phyloP scores from a whole-genome alignment of 2,113 vertebrate species.

The Baryphthengus martii region DNA sequence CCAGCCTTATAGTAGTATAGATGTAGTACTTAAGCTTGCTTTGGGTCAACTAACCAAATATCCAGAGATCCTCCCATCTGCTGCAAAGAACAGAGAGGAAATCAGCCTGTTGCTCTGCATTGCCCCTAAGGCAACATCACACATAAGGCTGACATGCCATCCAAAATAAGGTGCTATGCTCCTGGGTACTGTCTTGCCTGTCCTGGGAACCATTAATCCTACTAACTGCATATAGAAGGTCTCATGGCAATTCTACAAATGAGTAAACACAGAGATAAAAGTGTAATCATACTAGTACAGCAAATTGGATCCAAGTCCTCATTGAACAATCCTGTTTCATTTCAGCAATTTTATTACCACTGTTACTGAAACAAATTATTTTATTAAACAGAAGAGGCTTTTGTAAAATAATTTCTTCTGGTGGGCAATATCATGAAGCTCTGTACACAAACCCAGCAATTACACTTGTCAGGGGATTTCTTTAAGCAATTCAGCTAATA shows the following conservation, averaged over 20 bases:
- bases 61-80: background rate
- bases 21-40: background rate
- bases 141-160: background rate
- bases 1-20: background rate
- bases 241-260: constrained; percentile 80
- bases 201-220: constrained; percentile 73
- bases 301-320: constrained; percentile 81
- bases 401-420: constrained; percentile 73
- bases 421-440: constrained; percentile 71
- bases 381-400: constrained; percentile 80
- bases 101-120: background rate
- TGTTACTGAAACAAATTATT: constrained; percentile 83
- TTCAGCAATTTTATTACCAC: constrained; percentile 84
- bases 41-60: background rate
- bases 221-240: constrained; percentile 78
- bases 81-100: background rate
- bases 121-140: background rate
- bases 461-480: constrained; percentile 75
- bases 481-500: constrained; percentile 77
- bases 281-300: constrained; percentile 72
- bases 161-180: constrained; percentile 6
- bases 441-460: constrained; percentile 71
- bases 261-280: constrained; percentile 81
- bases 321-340: constrained; percentile 78
- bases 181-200: constrained; percentile 31